phyloP scores from a whole-genome alignment of 2,797 vertebrate species.

The Cyclura pinguis region DNA sequence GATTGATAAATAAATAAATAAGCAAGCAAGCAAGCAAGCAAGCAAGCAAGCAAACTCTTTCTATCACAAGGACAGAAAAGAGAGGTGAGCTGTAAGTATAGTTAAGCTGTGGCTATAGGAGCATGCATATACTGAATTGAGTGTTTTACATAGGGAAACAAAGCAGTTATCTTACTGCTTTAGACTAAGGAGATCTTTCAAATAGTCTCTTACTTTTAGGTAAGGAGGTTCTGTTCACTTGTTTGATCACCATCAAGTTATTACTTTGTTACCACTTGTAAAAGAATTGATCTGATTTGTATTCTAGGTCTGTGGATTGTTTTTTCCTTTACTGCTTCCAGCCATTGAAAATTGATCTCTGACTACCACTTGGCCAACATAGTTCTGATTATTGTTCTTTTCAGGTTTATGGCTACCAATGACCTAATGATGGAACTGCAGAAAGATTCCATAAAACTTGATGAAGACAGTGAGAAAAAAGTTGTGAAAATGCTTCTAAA shows the following conservation, averaged over 20 bases:
- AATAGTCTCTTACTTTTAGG: not conserved
- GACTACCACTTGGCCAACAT: not conserved
- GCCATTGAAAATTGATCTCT: not conserved
- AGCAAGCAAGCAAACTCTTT: too few species aligned
- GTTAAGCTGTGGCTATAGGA: not conserved
- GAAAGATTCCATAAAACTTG: slow-evolving; percentile 95
- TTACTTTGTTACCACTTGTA: not conserved
- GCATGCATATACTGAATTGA: not conserved
- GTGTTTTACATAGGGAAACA: not conserved
- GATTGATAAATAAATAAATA: too few species aligned
- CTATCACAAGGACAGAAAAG: not conserved
- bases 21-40: too few species aligned
- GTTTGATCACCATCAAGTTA: not conserved
- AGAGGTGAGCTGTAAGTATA: not conserved
- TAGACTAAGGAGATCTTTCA: not conserved
- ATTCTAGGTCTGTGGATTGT: not conserved
- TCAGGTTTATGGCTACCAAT: slow-evolving; percentile 97
- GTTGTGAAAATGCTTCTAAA: slow-evolving; percentile 92
- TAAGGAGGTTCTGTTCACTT: not conserved
- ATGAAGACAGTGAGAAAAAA: slow-evolving; percentile 95
- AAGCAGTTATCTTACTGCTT: not conserved
- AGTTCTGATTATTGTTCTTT: not conserved
- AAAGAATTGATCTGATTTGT: not conserved
- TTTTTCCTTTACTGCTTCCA: fast-evolving
- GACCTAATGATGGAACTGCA: slow-evolving; percentile 97